Conservation (phyloP, 2,888 invertebrate species). For the Dichetophora obliterata region DNA sequence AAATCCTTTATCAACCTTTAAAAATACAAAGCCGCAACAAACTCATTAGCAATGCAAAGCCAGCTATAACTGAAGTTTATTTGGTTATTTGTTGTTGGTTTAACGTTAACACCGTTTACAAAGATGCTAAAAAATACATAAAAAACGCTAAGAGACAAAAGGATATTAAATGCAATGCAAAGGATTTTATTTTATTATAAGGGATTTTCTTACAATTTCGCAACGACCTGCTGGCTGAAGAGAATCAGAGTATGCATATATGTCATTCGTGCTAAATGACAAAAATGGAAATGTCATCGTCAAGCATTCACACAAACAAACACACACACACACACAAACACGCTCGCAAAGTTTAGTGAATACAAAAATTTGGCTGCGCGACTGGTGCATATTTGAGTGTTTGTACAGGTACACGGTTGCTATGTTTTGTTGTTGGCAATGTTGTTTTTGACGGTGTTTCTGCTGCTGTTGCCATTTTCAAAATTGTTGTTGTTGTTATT, state of each 20-base stretch:
- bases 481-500: not conserved
- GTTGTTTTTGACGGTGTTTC: slow-evolving; percentile 3
- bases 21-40: not conserved
- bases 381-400: too few species aligned
- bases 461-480: slow-evolving; percentile 6
- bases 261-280: slow-evolving; percentile 4
- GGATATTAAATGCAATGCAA: not conserved
- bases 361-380: too few species aligned
- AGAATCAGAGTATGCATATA: not conserved
- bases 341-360: not conserved
- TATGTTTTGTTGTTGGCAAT: not conserved
- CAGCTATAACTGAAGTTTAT: not conserved
- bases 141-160: not conserved
- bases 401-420: too few species aligned
- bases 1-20: not conserved
- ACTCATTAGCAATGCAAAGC: slow-evolving; percentile 3
- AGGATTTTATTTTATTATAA: slow-evolving; percentile 2
- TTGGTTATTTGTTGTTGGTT: not conserved
- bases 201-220: not conserved
- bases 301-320: not conserved
- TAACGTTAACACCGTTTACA: not conserved
- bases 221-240: not conserved
- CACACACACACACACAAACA: not conserved
- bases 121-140: not conserved
- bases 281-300: not conserved